phyloP scores from a whole-genome alignment of 2,113 vertebrate genomes.

The Protomyctophum bolini region DNA sequence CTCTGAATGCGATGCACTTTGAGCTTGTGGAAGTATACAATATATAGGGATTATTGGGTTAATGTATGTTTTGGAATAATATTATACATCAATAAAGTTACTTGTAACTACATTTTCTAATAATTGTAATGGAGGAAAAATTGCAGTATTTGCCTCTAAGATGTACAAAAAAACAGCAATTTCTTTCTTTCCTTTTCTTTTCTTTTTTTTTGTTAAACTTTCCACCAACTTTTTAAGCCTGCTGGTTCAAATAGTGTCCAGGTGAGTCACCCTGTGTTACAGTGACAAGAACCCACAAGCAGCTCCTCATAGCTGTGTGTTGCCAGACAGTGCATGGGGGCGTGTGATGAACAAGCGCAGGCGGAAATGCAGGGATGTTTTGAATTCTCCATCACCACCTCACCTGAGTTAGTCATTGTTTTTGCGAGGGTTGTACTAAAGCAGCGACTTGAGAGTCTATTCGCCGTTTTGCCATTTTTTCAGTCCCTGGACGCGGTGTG shows the following conservation, averaged over 20 bases:
- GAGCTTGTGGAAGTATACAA: too few species aligned
- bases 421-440: constrained; percentile 7
- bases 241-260: constrained; percentile 5
- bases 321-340: constrained; percentile 24
- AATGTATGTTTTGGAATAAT: too few species aligned
- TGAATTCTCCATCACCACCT: constrained; percentile 54
- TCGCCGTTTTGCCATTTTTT: constrained; percentile 1
- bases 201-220: too few species aligned
- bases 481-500: constrained; percentile 5
- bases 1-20: too few species aligned
- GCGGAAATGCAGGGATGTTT: constrained; percentile 60
- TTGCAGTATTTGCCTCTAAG: too few species aligned
- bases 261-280: constrained; percentile 44
- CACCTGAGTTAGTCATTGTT: constrained; percentile 23
- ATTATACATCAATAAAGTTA: too few species aligned
- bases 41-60: too few species aligned
- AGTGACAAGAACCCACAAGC: constrained; percentile 45
- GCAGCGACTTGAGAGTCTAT: constrained; percentile 4
- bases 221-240: constrained; percentile 5
- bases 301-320: not conserved
- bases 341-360: constrained; percentile 55
- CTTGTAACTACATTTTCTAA: too few species aligned
- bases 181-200: too few species aligned
- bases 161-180: too few species aligned
- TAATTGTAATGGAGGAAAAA: not conserved